Conservation (phyloP, 2,797 vertebrate genomes). For the Lagorchestes hirsutus region DNA sequence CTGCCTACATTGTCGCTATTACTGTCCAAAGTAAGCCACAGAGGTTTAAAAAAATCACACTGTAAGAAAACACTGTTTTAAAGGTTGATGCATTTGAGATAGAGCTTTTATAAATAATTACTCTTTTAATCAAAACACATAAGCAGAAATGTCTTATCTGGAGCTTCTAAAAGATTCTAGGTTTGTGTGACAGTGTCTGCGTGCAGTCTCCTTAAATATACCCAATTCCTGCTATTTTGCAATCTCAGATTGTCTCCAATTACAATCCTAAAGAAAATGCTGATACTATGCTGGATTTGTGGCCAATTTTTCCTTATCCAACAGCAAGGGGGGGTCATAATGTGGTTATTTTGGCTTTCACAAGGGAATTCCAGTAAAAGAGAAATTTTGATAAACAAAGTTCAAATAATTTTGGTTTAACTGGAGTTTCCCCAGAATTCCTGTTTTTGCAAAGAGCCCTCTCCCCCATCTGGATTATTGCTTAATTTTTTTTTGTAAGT, state of each 20-base stretch:
- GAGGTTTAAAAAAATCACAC: background rate
- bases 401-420: conserved; percentile 54
- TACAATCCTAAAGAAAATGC: conserved; percentile 3
- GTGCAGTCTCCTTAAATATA: conserved; percentile 5
- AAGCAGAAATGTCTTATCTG: background rate
- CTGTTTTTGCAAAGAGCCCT: conserved; percentile 54
- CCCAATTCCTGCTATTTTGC: conserved; percentile 19
- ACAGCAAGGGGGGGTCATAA: conserved; percentile 32
- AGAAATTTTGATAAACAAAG: conserved; percentile 44
- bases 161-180: conserved; percentile 7
- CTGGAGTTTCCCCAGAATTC: conserved; percentile 52
- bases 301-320: conserved; percentile 27
- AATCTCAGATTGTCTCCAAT: background rate
- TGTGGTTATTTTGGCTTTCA: conserved; percentile 47
- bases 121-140: background rate
- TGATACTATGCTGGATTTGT: background rate
- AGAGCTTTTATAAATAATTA: background rate
- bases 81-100: background rate
- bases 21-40: background rate
- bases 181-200: background rate
- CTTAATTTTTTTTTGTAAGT: conserved; percentile 19
- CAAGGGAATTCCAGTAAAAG: conserved; percentile 55
- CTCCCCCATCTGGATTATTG: conserved; percentile 23
- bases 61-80: background rate
- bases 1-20: background rate